These are phyloP conservation scores for Apamea sordens DNA, from an alignment of 2,888 invertebrate genomes.

Conservation along the genomic window DNA sequence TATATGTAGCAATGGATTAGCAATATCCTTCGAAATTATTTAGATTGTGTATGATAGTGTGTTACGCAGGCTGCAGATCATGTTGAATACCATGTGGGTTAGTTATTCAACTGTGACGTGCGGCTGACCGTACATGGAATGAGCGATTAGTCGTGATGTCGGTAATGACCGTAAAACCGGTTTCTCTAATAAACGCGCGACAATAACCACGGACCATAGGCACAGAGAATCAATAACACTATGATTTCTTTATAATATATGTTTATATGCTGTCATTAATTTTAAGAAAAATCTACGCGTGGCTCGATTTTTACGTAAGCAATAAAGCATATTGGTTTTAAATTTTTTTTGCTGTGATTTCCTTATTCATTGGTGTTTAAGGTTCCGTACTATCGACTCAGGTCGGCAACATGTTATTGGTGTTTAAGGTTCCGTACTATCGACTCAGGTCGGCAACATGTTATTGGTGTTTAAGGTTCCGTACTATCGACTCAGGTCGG, in stretches of 20 bases:
- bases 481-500: neutral
- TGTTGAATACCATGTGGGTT: too few relatives aligned
- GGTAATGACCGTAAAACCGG: neutral
- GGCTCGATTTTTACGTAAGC: neutral
- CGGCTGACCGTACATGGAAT: too few relatives aligned
- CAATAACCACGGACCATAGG: neutral
- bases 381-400: neutral
- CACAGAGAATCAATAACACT: neutral
- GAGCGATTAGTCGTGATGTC: neutral
- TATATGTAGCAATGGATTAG: too few relatives aligned
- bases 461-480: neutral
- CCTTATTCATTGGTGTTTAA: neutral
- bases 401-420: too few relatives aligned
- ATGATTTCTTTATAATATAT: neutral
- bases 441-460: too few relatives aligned
- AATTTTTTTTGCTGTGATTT: neutral
- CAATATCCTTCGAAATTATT: too few relatives aligned
- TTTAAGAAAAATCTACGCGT: neutral
- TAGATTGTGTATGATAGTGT: too few relatives aligned
- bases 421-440: neutral
- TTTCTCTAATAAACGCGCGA: neutral
- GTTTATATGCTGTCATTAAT: neutral
- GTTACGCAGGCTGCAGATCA: too few relatives aligned
- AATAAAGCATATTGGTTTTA: neutral
- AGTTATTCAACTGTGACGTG: neutral